Conservation (phyloP, 1,140 invertebrate species). For the Drosophila insularis region DNA sequence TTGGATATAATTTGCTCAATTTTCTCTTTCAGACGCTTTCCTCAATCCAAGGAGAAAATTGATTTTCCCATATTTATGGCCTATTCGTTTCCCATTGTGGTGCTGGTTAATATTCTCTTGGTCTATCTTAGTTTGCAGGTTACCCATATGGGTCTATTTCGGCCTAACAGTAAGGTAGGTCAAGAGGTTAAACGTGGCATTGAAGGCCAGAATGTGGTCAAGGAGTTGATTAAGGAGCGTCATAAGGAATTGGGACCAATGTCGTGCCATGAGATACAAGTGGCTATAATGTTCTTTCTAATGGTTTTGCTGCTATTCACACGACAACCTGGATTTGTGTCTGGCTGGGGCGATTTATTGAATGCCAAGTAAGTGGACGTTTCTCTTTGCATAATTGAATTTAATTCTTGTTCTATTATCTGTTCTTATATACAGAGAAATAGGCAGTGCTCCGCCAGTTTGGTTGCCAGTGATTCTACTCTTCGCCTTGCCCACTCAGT, state of each 20-base stretch:
- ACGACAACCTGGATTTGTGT: constrained; percentile 86
- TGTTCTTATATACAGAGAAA: constrained; percentile 82
- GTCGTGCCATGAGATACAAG: constrained; percentile 90
- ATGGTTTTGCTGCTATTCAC: constrained; percentile 93
- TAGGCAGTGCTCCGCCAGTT: constrained; percentile 91
- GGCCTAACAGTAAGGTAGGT: constrained; percentile 83
- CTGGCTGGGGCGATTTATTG: constrained; percentile 61
- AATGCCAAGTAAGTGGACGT: constrained; percentile 47
- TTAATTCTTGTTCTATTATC: neutral
- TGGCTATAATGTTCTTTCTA: constrained; percentile 88
- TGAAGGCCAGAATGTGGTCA: constrained; percentile 84
- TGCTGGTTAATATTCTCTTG: constrained; percentile 87
- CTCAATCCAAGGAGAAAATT: constrained; percentile 84
- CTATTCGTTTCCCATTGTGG: constrained; percentile 84
- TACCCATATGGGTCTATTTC: constrained; percentile 88
- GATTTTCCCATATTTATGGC: constrained; percentile 90
- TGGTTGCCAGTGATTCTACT: constrained; percentile 88
- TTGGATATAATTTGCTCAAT: neutral
- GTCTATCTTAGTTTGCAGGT: constrained; percentile 88
- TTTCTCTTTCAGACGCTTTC: constrained; percentile 82
- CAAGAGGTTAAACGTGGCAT: constrained; percentile 83
- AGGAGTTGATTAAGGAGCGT: constrained; percentile 86
- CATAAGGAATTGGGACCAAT: constrained; percentile 89
- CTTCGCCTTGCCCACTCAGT: constrained; percentile 90
- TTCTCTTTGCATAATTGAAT: neutral